Percentiles rank a stretch among this genome's conserved stretches.
Evolutionary conservation across 2,113 vertebrate genomes (phyloP).

Genomic region (Pseudonaja textilis): DNA sequence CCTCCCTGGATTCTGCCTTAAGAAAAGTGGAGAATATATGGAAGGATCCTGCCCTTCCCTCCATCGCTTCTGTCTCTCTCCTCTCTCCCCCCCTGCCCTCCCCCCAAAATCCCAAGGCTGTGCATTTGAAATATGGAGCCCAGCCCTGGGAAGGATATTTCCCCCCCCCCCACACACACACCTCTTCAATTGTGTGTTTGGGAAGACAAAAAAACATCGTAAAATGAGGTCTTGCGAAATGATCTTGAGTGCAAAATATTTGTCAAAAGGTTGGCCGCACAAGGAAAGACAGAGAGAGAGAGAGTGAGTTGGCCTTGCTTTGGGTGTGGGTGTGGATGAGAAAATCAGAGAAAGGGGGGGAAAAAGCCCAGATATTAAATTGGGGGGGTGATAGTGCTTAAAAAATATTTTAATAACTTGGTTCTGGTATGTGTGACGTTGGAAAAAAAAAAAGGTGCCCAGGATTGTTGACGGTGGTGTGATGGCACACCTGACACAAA

Average conservation of each 20-base stretch:
- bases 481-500: not conserved
- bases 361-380: not conserved
- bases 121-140: not conserved
- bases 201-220: not conserved
- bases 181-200: no score
- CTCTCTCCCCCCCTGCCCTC: rapidly evolving
- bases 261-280: not conserved
- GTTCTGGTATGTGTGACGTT: not conserved
- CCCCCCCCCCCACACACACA: not conserved
- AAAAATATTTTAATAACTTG: not conserved
- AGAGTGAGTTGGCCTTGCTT: not conserved
- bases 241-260: not conserved
- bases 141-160: no score
- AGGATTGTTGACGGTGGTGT: not conserved
- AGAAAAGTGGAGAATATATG: not conserved
- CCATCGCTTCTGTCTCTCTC: not conserved
- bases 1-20: not conserved
- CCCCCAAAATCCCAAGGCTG: not conserved
- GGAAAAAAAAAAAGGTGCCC: not conserved
- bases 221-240: not conserved
- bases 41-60: not conserved
- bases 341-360: not conserved
- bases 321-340: not conserved
- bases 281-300: not conserved
- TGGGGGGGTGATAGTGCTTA: not conserved